Evolutionary conservation across 2,888 invertebrate species (phyloP).

Genomic region (Eupsilia transversa): DNA sequence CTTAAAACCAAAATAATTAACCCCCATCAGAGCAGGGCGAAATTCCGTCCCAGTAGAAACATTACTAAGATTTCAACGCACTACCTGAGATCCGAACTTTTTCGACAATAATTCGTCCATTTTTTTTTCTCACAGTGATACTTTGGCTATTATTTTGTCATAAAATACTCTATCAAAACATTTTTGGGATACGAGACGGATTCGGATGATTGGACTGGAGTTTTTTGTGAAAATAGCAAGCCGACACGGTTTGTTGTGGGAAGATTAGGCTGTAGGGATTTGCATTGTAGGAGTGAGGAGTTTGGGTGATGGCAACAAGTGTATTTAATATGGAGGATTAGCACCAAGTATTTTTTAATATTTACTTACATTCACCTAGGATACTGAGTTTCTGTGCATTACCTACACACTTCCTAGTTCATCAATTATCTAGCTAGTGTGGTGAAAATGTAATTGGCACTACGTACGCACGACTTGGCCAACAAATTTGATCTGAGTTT

Average conservation of each 20-base stretch:
- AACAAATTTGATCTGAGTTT: too few relatives aligned
- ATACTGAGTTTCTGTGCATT: too few relatives aligned
- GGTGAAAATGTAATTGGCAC: too few relatives aligned
- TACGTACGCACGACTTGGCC: too few relatives aligned
- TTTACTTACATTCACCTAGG: too few relatives aligned
- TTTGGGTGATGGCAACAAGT: background rate
- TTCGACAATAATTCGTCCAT: conserved; percentile 67
- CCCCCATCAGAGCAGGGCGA: conserved; percentile 24
- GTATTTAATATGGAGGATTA: background rate
- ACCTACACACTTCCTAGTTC: too few relatives aligned
- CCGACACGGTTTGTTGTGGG: conserved; percentile 51
- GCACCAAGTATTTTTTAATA: too few relatives aligned
- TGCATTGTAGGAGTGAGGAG: conserved; percentile 12
- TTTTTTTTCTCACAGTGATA: conserved; percentile 67
- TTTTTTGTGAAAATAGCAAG: conserved; percentile 54
- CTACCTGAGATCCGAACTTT: conserved; percentile 65
- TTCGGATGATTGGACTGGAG: conserved; percentile 53
- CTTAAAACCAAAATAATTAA: background rate
- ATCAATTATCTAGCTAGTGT: too few relatives aligned
- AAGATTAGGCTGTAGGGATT: background rate
- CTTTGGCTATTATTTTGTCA: conserved; percentile 83
- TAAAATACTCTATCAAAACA: conserved; percentile 83
- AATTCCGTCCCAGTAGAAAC: conserved; percentile 61
- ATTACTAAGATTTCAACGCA: conserved; percentile 74
- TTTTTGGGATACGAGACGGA: conserved; percentile 61